phyloP scores from a whole-genome alignment of 1,140 invertebrate species.

The Drosophila guanche region DNA sequence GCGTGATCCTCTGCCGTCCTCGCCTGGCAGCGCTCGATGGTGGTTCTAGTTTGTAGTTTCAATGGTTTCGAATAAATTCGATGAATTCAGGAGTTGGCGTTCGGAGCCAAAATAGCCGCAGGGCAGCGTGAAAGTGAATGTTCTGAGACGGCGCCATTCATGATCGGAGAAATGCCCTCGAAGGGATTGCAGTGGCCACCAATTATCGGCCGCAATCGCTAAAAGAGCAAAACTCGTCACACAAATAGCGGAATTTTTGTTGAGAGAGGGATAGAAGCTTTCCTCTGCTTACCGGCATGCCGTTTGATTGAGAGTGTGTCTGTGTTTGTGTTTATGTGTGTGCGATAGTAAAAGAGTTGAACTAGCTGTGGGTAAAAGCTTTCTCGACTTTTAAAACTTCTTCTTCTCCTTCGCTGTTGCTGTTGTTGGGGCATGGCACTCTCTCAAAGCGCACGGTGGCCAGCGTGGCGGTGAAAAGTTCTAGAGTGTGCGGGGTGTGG shows the following conservation, averaged over 20 bases:
- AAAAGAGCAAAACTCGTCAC: neutral
- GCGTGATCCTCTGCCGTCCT: slow-evolving; percentile 14
- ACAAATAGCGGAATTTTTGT: neutral
- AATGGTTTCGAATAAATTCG: slow-evolving; percentile 7
- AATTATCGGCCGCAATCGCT: neutral
- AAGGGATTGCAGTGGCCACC: neutral
- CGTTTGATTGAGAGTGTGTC: slow-evolving; percentile 36
- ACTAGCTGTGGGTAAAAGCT: slow-evolving; percentile 11
- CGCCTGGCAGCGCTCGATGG: slow-evolving; percentile 19
- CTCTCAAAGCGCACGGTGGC: slow-evolving; percentile 25
- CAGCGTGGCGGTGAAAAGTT: slow-evolving; percentile 48
- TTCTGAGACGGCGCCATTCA: neutral
- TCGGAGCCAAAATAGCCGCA: slow-evolving; percentile 65
- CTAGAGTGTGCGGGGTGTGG: slow-evolving; percentile 1
- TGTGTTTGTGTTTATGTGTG: slow-evolving; percentile 3
- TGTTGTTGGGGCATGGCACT: slow-evolving; percentile 25
- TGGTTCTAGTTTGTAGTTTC: slow-evolving; percentile 1
- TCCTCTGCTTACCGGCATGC: slow-evolving; percentile 54
- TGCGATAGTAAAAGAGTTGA: slow-evolving; percentile 2
- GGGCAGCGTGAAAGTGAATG: slow-evolving; percentile 39
- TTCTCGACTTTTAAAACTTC: neutral
- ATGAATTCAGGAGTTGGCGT: slow-evolving; percentile 40
- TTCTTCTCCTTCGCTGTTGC: neutral
- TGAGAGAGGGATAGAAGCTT: slow-evolving; percentile 36
- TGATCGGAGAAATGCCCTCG: neutral